Base-by-base conservation (phyloP, 1,140 invertebrate genomes). In the Dinothrombium tinctorium region DNA sequence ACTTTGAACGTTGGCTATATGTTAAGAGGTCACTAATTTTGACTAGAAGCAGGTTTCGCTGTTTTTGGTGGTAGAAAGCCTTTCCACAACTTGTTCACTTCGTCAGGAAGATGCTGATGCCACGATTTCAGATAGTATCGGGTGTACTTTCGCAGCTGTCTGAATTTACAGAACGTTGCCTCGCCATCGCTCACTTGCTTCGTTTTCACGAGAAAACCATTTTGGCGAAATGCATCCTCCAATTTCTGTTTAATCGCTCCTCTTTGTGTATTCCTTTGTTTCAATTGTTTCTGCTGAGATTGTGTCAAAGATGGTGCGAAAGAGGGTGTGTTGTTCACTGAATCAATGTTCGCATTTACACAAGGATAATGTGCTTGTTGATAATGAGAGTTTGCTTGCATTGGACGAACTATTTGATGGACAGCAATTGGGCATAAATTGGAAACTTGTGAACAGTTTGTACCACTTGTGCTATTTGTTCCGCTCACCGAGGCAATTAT, bases 161-260 rank as follows among this genome's bases (percentile, higher is more conserved):
- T 62, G 53, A 89, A 89, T 56, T 89, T 89, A 58, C 82, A 89
- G 51, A 86, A 89, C 0, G 81, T 86, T 0, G 81, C 79, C 56
- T 86, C 80, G 0, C 80, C 81, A 0, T 79, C 82, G 54, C 84
- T 78, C 22, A 86, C 56, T 51, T 87, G 81, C 54, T 87, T 81
- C 0, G 82, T 89, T 53, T 89, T 80, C 33, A 87, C 86, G 8
- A 87, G 59, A 51, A 87, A 84, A 0, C 81, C 81, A 53, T 84
- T 83, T 52, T 86, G 80, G 51, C 80, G 79, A 53, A 89, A 84
- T 0, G 80, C 84, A 53, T 83, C 76, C 53, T 89, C 82, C 8
- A 86, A 57, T 51, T 83, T 82, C 48, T 84, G 38, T 26, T 80
- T 64, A 46, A 82, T 78, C 6, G 80, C 57, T 1, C 75, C 76